Percentiles rank a stretch among this genome's conserved stretches.
These are phyloP conservation scores for Chionodraco myersi DNA, from an alignment of 2,113 vertebrate genomes.

Conservation along the genomic window DNA sequence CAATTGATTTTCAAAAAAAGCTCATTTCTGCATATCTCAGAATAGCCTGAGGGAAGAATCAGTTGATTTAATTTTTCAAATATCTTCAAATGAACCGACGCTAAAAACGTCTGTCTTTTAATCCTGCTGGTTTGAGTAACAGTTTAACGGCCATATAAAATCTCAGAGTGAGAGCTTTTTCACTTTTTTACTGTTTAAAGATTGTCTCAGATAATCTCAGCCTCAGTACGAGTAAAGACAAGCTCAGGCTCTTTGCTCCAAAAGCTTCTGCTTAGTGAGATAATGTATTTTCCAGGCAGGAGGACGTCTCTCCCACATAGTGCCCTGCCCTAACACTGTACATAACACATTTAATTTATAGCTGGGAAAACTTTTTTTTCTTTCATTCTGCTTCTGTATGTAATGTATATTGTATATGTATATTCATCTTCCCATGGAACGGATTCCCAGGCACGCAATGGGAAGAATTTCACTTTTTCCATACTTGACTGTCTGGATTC, in stretches of 20 bases:
- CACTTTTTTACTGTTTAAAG: conserved; percentile 22
- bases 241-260: not conserved
- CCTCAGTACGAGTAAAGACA: conserved; percentile 21
- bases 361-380: conserved; percentile 19
- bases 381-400: not conserved
- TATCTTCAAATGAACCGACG: not conserved
- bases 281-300: conserved; percentile 67
- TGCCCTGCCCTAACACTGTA: conserved; percentile 40
- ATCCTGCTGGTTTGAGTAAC: not conserved
- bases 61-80: conserved; percentile 4
- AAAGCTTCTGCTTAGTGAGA: conserved; percentile 32
- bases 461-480: conserved; percentile 44
- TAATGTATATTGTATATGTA: not conserved
- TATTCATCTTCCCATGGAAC: conserved; percentile 36
- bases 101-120: not conserved
- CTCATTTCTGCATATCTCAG: not conserved
- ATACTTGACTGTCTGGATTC: conserved; percentile 18
- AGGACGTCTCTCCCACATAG: conserved; percentile 47
- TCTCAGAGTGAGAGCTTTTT: conserved; percentile 7
- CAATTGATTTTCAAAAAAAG: conserved; percentile 27
- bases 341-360: conserved; percentile 48
- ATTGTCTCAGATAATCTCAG: conserved; percentile 17
- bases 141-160: conserved; percentile 38
- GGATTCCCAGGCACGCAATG: conserved; percentile 26
- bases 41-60: not conserved